Conservation (phyloP, 2,888 invertebrate species). For the Drosophila vallismaia region DNA sequence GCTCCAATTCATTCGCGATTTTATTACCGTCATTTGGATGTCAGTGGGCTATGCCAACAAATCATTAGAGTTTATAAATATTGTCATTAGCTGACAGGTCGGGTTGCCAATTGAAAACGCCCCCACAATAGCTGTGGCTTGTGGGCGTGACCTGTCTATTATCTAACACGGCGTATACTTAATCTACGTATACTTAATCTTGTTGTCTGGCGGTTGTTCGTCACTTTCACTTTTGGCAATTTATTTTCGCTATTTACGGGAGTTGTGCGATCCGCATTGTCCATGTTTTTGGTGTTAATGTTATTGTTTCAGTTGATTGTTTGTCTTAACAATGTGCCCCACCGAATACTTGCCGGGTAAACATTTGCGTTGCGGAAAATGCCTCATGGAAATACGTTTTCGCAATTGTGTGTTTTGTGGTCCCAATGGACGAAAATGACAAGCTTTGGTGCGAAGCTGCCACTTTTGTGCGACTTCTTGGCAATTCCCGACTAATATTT, state of each 20-base stretch:
- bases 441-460: conserved; percentile 18
- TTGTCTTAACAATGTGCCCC: conserved; percentile 30
- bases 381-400: conserved; percentile 11
- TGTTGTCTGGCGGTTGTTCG: conserved; percentile 3
- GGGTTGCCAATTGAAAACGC: conserved; percentile 39
- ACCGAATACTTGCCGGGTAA: conserved; percentile 11
- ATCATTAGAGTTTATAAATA: conserved; percentile 45
- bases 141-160: conserved; percentile 46
- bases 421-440: conserved; percentile 17
- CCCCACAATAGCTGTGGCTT: conserved; percentile 14
- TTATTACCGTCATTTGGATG: conserved; percentile 1
- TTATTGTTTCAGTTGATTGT: conserved; percentile 38
- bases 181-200: conserved; percentile 34
- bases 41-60: conserved; percentile 22
- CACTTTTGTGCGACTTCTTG: conserved; percentile 1
- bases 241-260: conserved; percentile 58
- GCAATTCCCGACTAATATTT: conserved; percentile 5
- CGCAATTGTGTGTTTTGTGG: conserved; percentile 2
- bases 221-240: conserved; percentile 69
- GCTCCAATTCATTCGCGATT: conserved; percentile 1
- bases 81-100: conserved; percentile 33
- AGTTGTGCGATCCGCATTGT: conserved; percentile 18
- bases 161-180: conserved; percentile 22
- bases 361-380: conserved; percentile 31
- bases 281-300: conserved; percentile 19